Evolutionary conservation across 2,113 vertebrate genomes (phyloP).

Genomic region (Thomomys bottae): DNA sequence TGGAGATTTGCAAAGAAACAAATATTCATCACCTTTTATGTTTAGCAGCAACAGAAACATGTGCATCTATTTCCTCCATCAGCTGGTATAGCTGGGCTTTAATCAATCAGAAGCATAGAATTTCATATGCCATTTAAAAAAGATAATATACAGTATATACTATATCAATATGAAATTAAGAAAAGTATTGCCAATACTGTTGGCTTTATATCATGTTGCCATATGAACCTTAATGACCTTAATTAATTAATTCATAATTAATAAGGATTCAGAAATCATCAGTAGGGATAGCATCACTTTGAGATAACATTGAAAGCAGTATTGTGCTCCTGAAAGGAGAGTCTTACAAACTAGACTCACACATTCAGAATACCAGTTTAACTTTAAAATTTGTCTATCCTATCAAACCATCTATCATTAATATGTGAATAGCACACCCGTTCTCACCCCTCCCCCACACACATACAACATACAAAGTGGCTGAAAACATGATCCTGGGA

Average conservation of each 20-base stretch:
- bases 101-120: not conserved
- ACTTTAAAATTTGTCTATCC: conserved; percentile 4
- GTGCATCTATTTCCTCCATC: not conserved
- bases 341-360: not conserved
- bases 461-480: not conserved
- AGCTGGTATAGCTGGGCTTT: not conserved
- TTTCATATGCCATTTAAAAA: conserved; percentile 19
- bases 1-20: not conserved
- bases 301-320: not conserved
- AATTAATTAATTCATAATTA: not conserved
- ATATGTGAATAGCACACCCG: not conserved
- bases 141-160: not conserved
- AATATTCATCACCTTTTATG: not conserved
- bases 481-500: not conserved
- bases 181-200: not conserved
- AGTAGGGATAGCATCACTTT: not conserved
- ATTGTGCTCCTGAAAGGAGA: not conserved
- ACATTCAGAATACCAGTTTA: conserved; percentile 24
- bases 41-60: not conserved
- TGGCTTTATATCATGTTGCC: not conserved
- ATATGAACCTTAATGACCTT: not conserved
- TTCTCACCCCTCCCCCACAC: not conserved
- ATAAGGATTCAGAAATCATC: not conserved
- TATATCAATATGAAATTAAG: not conserved
- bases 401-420: not conserved